Conservation (phyloP, 1,140 invertebrate species). For the Drosophila tsacasi region DNA sequence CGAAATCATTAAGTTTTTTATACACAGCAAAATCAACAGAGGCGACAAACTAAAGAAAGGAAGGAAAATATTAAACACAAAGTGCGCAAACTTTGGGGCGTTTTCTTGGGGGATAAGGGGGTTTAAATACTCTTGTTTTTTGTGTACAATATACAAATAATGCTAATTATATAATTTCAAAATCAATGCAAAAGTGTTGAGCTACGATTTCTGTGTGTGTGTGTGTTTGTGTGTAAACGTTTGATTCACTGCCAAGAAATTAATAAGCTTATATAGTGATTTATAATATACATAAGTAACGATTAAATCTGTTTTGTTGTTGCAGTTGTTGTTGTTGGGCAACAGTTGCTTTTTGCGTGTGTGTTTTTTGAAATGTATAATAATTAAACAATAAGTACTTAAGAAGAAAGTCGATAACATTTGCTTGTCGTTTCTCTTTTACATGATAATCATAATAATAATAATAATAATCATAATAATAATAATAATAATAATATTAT, state of each 20-base stretch:
- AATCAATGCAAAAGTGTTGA: slow-evolving; percentile 55
- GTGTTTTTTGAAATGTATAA: slow-evolving; percentile 59
- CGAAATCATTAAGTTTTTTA: slow-evolving; percentile 45
- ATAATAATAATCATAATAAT: slow-evolving; percentile 49
- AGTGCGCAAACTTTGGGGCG: slow-evolving; percentile 43
- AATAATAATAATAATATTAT: slow-evolving; percentile 69
- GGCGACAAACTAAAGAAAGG: slow-evolving; percentile 17
- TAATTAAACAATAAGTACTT: slow-evolving; percentile 84
- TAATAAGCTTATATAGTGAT: slow-evolving; percentile 76
- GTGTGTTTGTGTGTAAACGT: slow-evolving; percentile 43
- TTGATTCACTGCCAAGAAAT: slow-evolving; percentile 69
- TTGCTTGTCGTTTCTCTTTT: slow-evolving; percentile 53
- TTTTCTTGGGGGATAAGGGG: slow-evolving; percentile 14
- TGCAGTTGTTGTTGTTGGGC: slow-evolving; percentile 34
- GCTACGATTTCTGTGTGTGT: slow-evolving; percentile 34
- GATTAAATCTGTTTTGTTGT: slow-evolving; percentile 64
- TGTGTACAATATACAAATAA: slow-evolving; percentile 56
- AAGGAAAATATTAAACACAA: slow-evolving; percentile 32
- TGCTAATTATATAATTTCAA: slow-evolving; percentile 59
- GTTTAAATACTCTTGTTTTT: slow-evolving; percentile 44
- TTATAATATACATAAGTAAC: slow-evolving; percentile 81
- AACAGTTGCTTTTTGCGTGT: slow-evolving; percentile 24
- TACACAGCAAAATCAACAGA: slow-evolving; percentile 46
- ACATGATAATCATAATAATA: slow-evolving; percentile 52
- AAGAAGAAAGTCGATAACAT: slow-evolving; percentile 81